phyloP scores from a whole-genome alignment of 2,797 vertebrate genomes.

The Gallinago nigripennis region DNA sequence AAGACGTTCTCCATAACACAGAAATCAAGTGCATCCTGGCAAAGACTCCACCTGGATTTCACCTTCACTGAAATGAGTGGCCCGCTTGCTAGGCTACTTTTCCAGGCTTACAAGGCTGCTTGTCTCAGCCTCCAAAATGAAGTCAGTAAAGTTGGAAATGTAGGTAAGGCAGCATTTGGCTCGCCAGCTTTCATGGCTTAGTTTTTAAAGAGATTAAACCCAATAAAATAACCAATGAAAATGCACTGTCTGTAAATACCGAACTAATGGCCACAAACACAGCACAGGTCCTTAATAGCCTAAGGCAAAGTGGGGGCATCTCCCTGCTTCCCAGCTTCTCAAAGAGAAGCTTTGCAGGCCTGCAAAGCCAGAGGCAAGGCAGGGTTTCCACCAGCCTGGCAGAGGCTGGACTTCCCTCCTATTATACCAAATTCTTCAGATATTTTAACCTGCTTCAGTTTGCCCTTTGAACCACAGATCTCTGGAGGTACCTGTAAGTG shows the following conservation, averaged over 20 bases:
- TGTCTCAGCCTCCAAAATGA: neutral
- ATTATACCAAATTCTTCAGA: neutral
- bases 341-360: neutral
- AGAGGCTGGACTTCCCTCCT: neutral
- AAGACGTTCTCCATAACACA: neutral
- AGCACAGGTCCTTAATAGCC: accelerated
- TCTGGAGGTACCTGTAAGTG: neutral
- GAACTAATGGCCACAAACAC: neutral
- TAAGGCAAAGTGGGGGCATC: neutral
- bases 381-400: neutral
- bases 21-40: neutral
- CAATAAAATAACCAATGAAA: neutral
- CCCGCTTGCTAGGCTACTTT: accelerated
- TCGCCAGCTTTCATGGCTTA: neutral
- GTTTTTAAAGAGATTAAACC: neutral
- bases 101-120: neutral
- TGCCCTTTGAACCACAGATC: constrained; percentile 1
- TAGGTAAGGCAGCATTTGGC: neutral
- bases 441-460: neutral
- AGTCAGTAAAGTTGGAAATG: neutral
- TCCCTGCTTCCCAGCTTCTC: neutral
- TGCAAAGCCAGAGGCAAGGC: neutral
- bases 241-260: neutral
- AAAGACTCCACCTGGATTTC: neutral
- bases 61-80: neutral